Conservation (phyloP, 2,113 vertebrate genomes). For the Ornithorhynchus anatinus region DNA sequence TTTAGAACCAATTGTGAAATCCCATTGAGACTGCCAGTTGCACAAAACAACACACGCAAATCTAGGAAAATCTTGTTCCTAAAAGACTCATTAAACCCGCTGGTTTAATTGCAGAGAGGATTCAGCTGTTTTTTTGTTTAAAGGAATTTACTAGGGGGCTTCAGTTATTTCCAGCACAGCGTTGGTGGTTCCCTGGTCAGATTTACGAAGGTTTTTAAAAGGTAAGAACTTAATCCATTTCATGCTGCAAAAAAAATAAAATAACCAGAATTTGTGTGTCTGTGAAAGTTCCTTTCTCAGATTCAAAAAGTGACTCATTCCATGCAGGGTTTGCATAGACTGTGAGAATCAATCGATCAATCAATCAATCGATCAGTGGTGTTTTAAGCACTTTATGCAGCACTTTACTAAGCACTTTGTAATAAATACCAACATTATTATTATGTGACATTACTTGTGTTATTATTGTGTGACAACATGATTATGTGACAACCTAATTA, state of each 20-base stretch:
- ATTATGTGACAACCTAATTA: too few relatives aligned
- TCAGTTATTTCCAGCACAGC: background rate
- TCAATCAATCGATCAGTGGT: too few relatives aligned
- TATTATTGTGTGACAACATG: too few relatives aligned
- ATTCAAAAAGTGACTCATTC: background rate
- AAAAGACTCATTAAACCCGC: background rate
- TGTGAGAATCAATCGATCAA: too few relatives aligned
- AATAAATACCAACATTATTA: too few relatives aligned
- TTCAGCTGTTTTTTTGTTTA: background rate
- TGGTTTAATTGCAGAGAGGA: background rate
- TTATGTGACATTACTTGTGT: too few relatives aligned
- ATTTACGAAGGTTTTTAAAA: background rate
- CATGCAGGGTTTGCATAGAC: background rate
- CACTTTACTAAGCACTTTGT: too few relatives aligned
- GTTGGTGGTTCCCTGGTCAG: background rate
- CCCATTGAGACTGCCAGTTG: background rate
- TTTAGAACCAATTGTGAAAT: background rate
- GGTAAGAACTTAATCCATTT: background rate
- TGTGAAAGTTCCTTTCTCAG: slow-evolving; percentile 20
- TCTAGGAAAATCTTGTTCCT: background rate
- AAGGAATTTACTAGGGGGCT: background rate
- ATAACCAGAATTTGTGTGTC: slow-evolving; percentile 10
- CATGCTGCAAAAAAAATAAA: background rate
- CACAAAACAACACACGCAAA: background rate
- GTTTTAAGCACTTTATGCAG: too few relatives aligned